These are phyloP conservation scores for Styela plicata DNA, from an alignment of 23 tunicate genomes.

Conservation along the genomic window DNA sequence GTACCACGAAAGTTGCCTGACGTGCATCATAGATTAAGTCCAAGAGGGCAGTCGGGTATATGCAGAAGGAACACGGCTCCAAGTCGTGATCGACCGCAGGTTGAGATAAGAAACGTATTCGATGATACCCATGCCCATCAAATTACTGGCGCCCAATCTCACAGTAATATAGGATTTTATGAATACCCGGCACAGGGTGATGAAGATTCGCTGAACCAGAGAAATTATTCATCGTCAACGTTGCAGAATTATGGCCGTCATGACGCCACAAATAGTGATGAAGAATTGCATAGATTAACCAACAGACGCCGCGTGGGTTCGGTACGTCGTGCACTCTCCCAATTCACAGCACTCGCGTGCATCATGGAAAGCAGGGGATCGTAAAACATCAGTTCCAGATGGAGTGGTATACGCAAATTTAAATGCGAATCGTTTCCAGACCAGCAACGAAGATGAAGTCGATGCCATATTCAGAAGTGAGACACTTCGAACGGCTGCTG, in stretches of 20 bases:
- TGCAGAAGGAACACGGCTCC: slow-evolving; percentile 1
- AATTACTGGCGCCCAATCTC: not conserved
- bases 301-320: not conserved
- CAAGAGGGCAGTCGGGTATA: not conserved
- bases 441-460: slow-evolving; percentile 29
- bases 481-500: slow-evolving; percentile 1
- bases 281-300: not conserved
- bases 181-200: not conserved
- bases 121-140: not conserved
- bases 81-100: not conserved
- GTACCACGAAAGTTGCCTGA: slow-evolving; percentile 10
- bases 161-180: not conserved
- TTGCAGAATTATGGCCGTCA: not conserved
- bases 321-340: not conserved
- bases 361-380: not conserved
- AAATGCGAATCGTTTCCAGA: not conserved
- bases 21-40: not conserved
- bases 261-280: not conserved
- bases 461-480: slow-evolving; percentile 20
- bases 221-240: not conserved
- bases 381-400: not conserved
- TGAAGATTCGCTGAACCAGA: not conserved
- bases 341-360: not conserved
- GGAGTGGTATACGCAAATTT: not conserved
- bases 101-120: not conserved